Conservation (phyloP, 1,140 invertebrate genomes). For the Drosophila persimilis region DNA sequence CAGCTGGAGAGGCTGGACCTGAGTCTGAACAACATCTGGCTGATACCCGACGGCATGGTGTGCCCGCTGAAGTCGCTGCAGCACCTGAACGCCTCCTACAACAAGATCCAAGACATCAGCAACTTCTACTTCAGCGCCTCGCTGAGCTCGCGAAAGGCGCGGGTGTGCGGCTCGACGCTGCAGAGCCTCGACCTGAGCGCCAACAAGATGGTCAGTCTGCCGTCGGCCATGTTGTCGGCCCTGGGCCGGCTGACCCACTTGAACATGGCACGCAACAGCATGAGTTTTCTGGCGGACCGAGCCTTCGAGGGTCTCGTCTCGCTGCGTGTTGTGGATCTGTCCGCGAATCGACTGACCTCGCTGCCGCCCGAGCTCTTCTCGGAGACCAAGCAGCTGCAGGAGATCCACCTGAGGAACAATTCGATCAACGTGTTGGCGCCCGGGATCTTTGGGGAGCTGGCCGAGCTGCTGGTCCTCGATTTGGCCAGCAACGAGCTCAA, state of each 20-base stretch:
- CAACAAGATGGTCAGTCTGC: slow-evolving; percentile 92
- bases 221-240: slow-evolving; percentile 89
- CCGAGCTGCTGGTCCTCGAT: slow-evolving; percentile 92
- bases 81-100: slow-evolving; percentile 91
- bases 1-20: slow-evolving; percentile 92
- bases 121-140: slow-evolving; percentile 89
- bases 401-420: slow-evolving; percentile 93
- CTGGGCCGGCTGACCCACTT: slow-evolving; percentile 87
- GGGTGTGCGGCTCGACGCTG: slow-evolving; percentile 88
- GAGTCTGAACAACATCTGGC: slow-evolving; percentile 94
- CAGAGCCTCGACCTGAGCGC: slow-evolving; percentile 90
- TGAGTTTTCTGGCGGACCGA: slow-evolving; percentile 91
- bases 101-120: slow-evolving; percentile 90
- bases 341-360: slow-evolving; percentile 91
- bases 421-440: slow-evolving; percentile 93
- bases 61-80: slow-evolving; percentile 91
- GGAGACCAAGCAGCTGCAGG: slow-evolving; percentile 90
- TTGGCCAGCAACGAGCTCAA: slow-evolving; percentile 93
- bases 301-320: slow-evolving; percentile 91
- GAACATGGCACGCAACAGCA: slow-evolving; percentile 87
- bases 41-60: slow-evolving; percentile 91
- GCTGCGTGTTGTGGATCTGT: slow-evolving; percentile 90
- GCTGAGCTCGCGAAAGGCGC: slow-evolving; percentile 85
- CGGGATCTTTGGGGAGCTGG: slow-evolving; percentile 91
- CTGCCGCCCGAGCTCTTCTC: slow-evolving; percentile 92